Evolutionary conservation across 2,113 vertebrate genomes (phyloP).

Genomic region (Oxygymnocypris stewartii): DNA sequence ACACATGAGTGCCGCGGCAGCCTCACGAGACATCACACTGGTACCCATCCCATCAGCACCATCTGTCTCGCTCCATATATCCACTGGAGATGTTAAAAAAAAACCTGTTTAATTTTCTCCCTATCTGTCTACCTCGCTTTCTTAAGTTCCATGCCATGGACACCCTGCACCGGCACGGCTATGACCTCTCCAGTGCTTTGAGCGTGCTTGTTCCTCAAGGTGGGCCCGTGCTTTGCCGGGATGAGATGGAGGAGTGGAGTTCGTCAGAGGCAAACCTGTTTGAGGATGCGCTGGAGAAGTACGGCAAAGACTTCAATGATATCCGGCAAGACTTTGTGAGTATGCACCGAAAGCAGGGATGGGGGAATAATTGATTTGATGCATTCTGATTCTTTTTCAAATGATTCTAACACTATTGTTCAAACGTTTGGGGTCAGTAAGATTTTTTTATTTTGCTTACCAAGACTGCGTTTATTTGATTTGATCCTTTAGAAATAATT

Average conservation of each 20-base stretch:
- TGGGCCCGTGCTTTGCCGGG: slow-evolving; percentile 92
- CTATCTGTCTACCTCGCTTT: not conserved
- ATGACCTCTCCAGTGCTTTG: slow-evolving; percentile 91
- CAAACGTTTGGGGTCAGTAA: not conserved
- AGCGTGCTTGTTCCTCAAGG: slow-evolving; percentile 92
- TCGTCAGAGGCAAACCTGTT: slow-evolving; percentile 96
- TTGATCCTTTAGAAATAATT: too few relatives aligned
- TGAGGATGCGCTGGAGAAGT: slow-evolving; percentile 96
- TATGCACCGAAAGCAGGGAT: slow-evolving; percentile 48
- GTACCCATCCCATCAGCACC: slow-evolving; percentile 63
- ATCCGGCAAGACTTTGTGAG: slow-evolving; percentile 99
- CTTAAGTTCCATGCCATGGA: slow-evolving; percentile 95
- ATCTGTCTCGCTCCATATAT: not conserved
- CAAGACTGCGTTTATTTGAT: not conserved
- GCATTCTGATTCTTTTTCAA: not conserved
- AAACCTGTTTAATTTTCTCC: not conserved
- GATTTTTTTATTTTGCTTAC: not conserved
- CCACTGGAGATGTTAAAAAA: not conserved
- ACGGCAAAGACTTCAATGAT: slow-evolving; percentile 98
- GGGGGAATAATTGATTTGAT: not conserved
- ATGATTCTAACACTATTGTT: not conserved
- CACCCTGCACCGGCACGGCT: slow-evolving; percentile 89
- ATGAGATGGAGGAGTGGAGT: slow-evolving; percentile 99
- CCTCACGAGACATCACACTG: slow-evolving; percentile 96
- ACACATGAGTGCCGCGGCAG: slow-evolving; percentile 97